Percentiles rank a stretch among this genome's conserved stretches.
These are phyloP conservation scores for Drosophila bifasciata DNA, from an alignment of 1,140 invertebrate genomes.

Conservation along the genomic window DNA sequence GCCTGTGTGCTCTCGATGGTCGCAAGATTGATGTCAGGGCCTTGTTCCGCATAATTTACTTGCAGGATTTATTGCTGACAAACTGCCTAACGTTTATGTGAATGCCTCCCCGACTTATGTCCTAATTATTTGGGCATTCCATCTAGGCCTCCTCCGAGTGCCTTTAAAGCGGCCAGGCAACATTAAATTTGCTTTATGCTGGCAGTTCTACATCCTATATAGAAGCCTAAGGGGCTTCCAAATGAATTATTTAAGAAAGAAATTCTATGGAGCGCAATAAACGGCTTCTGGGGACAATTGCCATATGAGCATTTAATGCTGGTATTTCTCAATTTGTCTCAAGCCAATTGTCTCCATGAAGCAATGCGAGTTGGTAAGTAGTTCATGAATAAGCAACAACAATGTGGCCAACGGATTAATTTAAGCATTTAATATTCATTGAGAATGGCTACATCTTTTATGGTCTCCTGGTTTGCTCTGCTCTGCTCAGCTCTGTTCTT, in stretches of 20 bases:
- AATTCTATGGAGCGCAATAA: too few species aligned
- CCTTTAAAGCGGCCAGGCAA: not conserved
- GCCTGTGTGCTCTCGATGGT: not conserved
- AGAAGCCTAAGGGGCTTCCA: too few species aligned
- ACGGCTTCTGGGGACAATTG: too few species aligned
- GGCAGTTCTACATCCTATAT: too few species aligned
- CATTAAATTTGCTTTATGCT: slow-evolving; percentile 7
- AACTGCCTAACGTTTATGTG: slow-evolving; percentile 44
- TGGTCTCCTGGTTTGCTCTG: not conserved
- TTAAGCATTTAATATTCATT: slow-evolving; percentile 40
- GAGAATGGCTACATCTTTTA: slow-evolving; percentile 43
- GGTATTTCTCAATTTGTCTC: not conserved
- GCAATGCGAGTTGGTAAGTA: not conserved
- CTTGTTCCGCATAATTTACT: slow-evolving; percentile 56
- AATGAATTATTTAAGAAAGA: too few species aligned
- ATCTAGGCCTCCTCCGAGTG: slow-evolving; percentile 10
- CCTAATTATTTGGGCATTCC: slow-evolving; percentile 58
- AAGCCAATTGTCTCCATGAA: not conserved
- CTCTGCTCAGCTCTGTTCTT: not conserved
- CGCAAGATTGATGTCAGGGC: slow-evolving; percentile 61
- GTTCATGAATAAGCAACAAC: slow-evolving; percentile 6
- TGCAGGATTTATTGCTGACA: slow-evolving; percentile 62
- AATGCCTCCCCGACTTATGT: slow-evolving; percentile 33
- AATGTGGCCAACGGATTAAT: slow-evolving; percentile 6
- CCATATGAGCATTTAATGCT: too few species aligned